phyloP scores from a whole-genome alignment of 1,140 invertebrate species.

The Drosophila sproati region DNA sequence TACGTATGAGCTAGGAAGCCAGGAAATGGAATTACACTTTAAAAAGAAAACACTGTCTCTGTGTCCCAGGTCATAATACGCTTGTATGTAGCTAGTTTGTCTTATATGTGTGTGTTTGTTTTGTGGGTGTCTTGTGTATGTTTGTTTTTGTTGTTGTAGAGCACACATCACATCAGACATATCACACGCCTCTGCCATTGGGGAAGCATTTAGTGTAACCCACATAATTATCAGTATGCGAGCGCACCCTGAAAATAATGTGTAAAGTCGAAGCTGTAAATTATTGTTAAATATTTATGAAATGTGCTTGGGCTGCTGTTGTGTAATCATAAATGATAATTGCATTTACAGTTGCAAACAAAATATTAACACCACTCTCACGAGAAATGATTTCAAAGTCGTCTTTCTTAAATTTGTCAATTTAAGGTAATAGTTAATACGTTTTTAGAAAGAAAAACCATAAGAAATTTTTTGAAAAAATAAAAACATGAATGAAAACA shows the following conservation, averaged over 20 bases:
- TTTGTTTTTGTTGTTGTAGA: conserved; percentile 43
- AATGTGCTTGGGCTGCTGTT: conserved; percentile 36
- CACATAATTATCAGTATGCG: conserved; percentile 75
- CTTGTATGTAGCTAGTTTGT: background rate
- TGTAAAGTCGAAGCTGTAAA: conserved; percentile 69
- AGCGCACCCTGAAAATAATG: conserved; percentile 55
- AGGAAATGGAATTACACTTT: conserved; percentile 52
- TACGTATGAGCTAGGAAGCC: conserved; percentile 2
- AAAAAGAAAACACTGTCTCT: conserved; percentile 55
- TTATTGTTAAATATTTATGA: conserved; percentile 75
- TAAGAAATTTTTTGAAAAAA: no score
- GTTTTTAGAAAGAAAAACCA: no score
- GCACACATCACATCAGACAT: conserved; percentile 36
- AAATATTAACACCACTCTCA: no score
- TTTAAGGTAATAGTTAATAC: no score
- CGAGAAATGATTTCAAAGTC: no score
- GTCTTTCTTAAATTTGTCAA: no score
- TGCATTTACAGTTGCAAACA: conserved; percentile 31
- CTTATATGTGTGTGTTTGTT: conserved; percentile 16
- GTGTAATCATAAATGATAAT: conserved; percentile 72
- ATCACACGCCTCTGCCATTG: conserved; percentile 43
- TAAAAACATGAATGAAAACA: no score
- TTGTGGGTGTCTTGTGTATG: conserved; percentile 29
- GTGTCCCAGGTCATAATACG: background rate
- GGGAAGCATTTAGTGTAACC: conserved; percentile 61